Percentiles rank a stretch among this genome's conserved stretches.
These are phyloP conservation scores for Lordiphosa fenestrarum DNA, from an alignment of 2,888 invertebrate species.

Conservation along the genomic window DNA sequence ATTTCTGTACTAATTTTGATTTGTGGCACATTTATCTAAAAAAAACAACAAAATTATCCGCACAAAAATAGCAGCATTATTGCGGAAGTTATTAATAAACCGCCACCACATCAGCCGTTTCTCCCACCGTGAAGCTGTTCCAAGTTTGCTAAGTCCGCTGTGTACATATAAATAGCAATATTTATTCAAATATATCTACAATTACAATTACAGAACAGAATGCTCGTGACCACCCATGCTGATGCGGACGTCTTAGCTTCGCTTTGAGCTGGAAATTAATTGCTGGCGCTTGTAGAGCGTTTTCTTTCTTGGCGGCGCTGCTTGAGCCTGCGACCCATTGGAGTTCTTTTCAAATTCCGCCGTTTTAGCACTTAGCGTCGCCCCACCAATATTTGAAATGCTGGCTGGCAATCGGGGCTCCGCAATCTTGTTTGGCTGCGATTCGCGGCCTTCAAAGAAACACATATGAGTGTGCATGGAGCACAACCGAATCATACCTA, in stretches of 20 bases:
- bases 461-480: constrained; percentile 22
- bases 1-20: no score
- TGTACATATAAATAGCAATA: not conserved
- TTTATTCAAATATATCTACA: constrained; percentile 1
- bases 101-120: no score
- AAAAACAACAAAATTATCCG: no score
- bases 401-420: constrained; percentile 82
- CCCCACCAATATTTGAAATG: constrained; percentile 85
- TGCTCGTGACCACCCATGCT: not conserved
- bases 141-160: no score
- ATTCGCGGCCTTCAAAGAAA: constrained; percentile 10
- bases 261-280: constrained; percentile 40
- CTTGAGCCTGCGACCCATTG: constrained; percentile 10
- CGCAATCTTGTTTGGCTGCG: constrained; percentile 1
- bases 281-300: constrained; percentile 46
- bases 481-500: not conserved
- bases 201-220: not conserved
- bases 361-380: constrained; percentile 85
- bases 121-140: no score
- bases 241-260: constrained; percentile 1
- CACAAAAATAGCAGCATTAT: no score
- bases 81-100: no score
- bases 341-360: constrained; percentile 84
- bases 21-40: no score
- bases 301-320: constrained; percentile 8